Conservation (phyloP, 2,888 invertebrate species). For the Cantharis nigra region DNA sequence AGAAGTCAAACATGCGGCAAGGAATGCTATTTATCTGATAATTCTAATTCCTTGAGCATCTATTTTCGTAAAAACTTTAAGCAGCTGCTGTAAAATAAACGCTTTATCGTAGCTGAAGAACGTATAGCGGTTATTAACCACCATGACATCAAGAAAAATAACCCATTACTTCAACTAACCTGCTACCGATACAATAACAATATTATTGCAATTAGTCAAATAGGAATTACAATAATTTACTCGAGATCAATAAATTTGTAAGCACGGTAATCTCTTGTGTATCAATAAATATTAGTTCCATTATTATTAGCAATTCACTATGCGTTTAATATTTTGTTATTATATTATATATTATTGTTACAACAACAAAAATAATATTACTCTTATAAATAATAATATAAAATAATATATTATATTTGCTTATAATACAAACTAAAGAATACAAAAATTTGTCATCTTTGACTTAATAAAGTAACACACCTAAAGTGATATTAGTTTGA, state of each 20-base stretch:
- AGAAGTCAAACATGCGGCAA: constrained; percentile 23
- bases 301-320: too few relatives aligned
- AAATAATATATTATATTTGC: too few relatives aligned
- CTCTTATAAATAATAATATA: too few relatives aligned
- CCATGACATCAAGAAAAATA: neutral
- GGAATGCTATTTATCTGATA: constrained; percentile 29
- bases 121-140: neutral
- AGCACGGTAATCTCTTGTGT: neutral
- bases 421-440: too few relatives aligned
- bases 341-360: too few relatives aligned
- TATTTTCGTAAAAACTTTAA: constrained; percentile 18
- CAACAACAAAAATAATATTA: too few relatives aligned
- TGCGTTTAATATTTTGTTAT: too few relatives aligned
- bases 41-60: constrained; percentile 16
- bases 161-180: neutral
- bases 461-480: too few relatives aligned
- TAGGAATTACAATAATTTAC: neutral
- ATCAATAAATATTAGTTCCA: too few relatives aligned
- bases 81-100: constrained; percentile 26
- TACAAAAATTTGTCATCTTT: too few relatives aligned
- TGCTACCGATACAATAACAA: neutral
- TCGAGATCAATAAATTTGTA: neutral
- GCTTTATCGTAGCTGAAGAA: neutral
- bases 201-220: neutral
- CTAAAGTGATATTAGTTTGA: too few relatives aligned